A percentile compares a stretch with the other conserved stretches of the same genome.
Evolutionary conservation across 2,888 invertebrate species (phyloP).

Genomic region (Rapana venosa): DNA sequence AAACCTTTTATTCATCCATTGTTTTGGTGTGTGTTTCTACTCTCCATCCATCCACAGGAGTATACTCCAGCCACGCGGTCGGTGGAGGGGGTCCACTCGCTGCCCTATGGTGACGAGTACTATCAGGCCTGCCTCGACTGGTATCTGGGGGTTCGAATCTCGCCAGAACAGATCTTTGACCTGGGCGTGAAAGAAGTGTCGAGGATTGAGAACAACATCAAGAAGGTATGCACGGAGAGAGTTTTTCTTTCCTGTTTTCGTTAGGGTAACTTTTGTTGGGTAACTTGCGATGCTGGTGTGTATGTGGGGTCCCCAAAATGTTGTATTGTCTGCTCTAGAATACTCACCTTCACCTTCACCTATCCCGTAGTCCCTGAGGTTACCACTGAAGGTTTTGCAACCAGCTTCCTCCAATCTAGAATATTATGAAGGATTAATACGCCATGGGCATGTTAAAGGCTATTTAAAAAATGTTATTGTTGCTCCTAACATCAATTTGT

Average conservation of each 20-base stretch:
- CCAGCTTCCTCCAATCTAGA: too few relatives aligned
- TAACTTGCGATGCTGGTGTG: not conserved
- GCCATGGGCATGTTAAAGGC: too few relatives aligned
- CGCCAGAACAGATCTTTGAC: slow-evolving; percentile 54
- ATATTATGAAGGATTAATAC: too few relatives aligned
- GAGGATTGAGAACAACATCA: slow-evolving; percentile 56
- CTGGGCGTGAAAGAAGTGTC: slow-evolving; percentile 56
- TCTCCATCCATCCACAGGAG: slow-evolving; percentile 46
- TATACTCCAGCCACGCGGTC: slow-evolving; percentile 53
- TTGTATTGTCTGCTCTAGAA: too few relatives aligned
- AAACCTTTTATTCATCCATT: too few relatives aligned
- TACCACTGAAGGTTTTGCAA: too few relatives aligned
- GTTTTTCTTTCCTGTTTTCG: not conserved
- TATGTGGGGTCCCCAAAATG: too few relatives aligned
- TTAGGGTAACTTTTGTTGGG: not conserved
- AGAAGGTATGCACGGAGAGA: slow-evolving; percentile 49
- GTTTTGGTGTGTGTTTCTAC: too few relatives aligned
- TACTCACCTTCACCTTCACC: too few relatives aligned
- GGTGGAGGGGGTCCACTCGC: slow-evolving; percentile 55
- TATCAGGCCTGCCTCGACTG: slow-evolving; percentile 61
- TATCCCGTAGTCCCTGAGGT: too few relatives aligned
- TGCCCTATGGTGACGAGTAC: slow-evolving; percentile 55
- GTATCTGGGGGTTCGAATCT: slow-evolving; percentile 56
- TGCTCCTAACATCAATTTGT: too few relatives aligned
- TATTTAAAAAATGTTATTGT: too few relatives aligned